Percentiles rank a stretch among this genome's conserved stretches.
phyloP scores from a whole-genome alignment of 2,888 invertebrate genomes.

The Ecliptopera silaceata region DNA sequence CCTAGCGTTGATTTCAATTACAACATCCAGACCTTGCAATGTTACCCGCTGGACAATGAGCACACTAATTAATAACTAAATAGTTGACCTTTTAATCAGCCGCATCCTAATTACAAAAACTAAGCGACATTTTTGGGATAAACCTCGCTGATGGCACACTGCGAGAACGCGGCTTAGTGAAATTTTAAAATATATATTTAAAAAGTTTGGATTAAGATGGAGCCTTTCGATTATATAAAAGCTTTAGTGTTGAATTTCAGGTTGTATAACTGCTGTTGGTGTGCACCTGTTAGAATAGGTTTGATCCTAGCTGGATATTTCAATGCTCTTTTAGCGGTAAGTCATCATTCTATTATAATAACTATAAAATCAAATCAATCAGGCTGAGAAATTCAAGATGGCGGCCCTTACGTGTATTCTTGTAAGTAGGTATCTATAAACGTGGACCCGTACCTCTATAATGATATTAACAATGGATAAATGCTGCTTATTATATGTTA shows the following conservation, averaged over 20 bases:
- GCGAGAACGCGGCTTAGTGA: constrained; percentile 16
- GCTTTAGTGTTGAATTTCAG: constrained; percentile 52
- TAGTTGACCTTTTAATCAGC: constrained; percentile 59
- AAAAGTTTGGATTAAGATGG: constrained; percentile 30
- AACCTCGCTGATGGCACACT: constrained; percentile 26
- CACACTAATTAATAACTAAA: constrained; percentile 38
- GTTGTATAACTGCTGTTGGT: constrained; percentile 59
- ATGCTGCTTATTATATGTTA: no score
- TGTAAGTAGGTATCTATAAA: no score
- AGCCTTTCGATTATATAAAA: constrained; percentile 49
- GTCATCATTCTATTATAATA: no score
- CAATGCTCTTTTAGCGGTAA: constrained; percentile 58
- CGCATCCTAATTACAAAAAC: constrained; percentile 65
- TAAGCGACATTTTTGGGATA: constrained; percentile 36
- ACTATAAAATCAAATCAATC: no score
- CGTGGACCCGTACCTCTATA: no score
- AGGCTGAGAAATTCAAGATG: no score
- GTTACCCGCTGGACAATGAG: constrained; percentile 45
- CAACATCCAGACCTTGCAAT: constrained; percentile 31
- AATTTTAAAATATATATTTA: not conserved
- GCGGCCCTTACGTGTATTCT: no score
- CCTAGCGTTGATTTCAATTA: constrained; percentile 18
- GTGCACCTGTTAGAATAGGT: constrained; percentile 58
- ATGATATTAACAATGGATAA: no score
- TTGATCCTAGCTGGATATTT: constrained; percentile 57